phyloP scores from a whole-genome alignment of 2,797 vertebrate genomes.

The Tamandua tetradactyla region DNA sequence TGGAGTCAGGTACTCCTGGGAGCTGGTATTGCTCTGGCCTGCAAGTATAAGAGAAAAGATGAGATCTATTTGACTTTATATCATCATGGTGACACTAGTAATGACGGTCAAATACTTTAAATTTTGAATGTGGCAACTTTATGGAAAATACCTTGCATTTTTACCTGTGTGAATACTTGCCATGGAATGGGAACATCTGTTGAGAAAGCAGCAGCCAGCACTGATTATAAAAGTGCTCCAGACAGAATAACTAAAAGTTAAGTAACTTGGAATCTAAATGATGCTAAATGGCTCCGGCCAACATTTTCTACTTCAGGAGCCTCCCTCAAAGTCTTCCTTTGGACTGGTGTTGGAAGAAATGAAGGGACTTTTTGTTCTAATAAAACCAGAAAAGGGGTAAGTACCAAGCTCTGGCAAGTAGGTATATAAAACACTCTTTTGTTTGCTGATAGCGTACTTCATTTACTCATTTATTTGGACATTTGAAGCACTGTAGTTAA shows the following conservation, averaged over 20 bases:
- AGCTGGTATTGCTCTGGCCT: constrained; percentile 91
- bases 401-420: not conserved
- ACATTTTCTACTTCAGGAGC: not conserved
- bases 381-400: not conserved
- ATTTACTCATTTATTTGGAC: not conserved
- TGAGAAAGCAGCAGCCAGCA: constrained; percentile 92
- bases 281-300: not conserved
- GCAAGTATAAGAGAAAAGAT: constrained; percentile 89
- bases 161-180: constrained; percentile 94
- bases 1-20: constrained; percentile 94
- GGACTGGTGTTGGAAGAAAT: not conserved
- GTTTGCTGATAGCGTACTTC: not conserved
- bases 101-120: constrained; percentile 97
- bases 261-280: not conserved
- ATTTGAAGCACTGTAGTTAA: not conserved
- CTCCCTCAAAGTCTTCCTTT: not conserved
- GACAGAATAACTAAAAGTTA: not conserved
- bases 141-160: constrained; percentile 93
- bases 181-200: constrained; percentile 94
- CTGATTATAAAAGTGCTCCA: constrained; percentile 89
- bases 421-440: not conserved
- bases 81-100: constrained; percentile 94
- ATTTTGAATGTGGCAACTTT: constrained; percentile 93
- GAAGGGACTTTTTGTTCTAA: not conserved
- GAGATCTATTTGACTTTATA: constrained; percentile 91